Evolutionary conservation across 2,888 invertebrate species (phyloP).

Genomic region (Dasypolia templi): DNA sequence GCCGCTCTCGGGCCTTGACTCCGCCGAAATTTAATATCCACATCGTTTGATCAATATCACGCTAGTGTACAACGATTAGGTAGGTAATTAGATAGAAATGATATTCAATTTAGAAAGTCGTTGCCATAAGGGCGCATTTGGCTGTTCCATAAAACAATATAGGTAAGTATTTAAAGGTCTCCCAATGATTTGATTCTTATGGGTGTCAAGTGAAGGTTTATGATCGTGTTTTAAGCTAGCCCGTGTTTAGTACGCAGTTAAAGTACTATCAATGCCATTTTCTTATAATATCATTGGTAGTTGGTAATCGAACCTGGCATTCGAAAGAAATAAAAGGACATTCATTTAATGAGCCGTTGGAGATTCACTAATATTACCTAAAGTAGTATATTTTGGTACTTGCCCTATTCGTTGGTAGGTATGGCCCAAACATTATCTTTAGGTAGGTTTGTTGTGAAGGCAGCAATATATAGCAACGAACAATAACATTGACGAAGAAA

Average conservation of each 20-base stretch:
- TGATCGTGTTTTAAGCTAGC: not conserved
- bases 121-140: not conserved
- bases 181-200: not conserved
- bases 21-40: conserved; percentile 74
- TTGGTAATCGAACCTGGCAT: conserved; percentile 6
- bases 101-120: conserved; percentile 15
- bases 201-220: not conserved
- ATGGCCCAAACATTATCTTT: not conserved
- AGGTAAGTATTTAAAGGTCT: not conserved
- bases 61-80: conserved; percentile 10
- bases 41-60: conserved; percentile 47
- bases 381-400: not conserved
- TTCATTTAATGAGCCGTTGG: conserved; percentile 9
- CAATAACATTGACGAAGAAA: conserved; percentile 24
- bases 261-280: not conserved
- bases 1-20: conserved; percentile 74
- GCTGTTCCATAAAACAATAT: not conserved
- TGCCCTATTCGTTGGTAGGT: not conserved
- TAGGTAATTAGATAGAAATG: not conserved
- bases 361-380: not conserved
- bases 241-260: not conserved
- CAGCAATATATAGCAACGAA: conserved; percentile 9
- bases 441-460: not conserved
- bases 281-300: not conserved
- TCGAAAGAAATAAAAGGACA: not conserved